Evolutionary conservation across 2,888 invertebrate species (phyloP).

Genomic region (Euclidia mi): DNA sequence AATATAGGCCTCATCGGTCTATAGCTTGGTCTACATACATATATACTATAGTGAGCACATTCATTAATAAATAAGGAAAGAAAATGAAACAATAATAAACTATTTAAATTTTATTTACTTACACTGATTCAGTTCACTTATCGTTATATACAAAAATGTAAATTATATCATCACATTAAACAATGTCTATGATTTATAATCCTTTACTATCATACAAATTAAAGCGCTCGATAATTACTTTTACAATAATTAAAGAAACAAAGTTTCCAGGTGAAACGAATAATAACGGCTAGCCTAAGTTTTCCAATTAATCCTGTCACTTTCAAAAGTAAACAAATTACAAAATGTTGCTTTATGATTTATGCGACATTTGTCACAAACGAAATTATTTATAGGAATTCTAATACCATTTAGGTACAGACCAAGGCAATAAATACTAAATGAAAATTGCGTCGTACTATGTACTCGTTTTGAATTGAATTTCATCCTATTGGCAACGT

Average conservation of each 20-base stretch:
- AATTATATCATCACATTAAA: slow-evolving; percentile 78
- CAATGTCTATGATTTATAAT: slow-evolving; percentile 72
- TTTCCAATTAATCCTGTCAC: slow-evolving; percentile 53
- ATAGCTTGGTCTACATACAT: too few relatives aligned
- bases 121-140: slow-evolving; percentile 80
- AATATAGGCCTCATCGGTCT: too few relatives aligned
- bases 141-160: slow-evolving; percentile 80
- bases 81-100: slow-evolving; percentile 45
- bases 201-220: slow-evolving; percentile 52
- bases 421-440: neutral
- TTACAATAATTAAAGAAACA: slow-evolving; percentile 56
- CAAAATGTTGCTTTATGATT: slow-evolving; percentile 35
- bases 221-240: slow-evolving; percentile 51
- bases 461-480: slow-evolving; percentile 3
- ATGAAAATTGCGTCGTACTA: neutral
- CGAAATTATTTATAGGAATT: slow-evolving; percentile 2
- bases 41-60: too few relatives aligned
- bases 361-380: slow-evolving; percentile 36
- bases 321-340: slow-evolving; percentile 47
- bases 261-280: slow-evolving; percentile 42
- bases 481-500: slow-evolving; percentile 30
- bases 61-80: too few relatives aligned
- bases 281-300: slow-evolving; percentile 40
- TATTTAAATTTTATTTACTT: slow-evolving; percentile 75
- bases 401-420: slow-evolving; percentile 5